These are phyloP conservation scores for Elmis aenea DNA, from an alignment of 2,888 invertebrate species.

Conservation along the genomic window DNA sequence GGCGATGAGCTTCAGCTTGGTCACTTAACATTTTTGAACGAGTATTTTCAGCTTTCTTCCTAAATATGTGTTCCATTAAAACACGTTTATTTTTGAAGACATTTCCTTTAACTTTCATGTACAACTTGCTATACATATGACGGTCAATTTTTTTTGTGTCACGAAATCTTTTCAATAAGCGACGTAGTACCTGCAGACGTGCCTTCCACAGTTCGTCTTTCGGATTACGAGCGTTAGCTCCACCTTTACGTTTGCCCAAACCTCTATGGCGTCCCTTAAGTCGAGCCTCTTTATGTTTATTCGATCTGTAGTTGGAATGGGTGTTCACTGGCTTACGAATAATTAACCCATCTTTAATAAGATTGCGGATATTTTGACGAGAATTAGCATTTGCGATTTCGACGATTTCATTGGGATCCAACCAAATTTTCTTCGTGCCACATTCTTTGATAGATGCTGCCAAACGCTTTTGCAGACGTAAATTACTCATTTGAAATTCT, in stretches of 20 bases:
- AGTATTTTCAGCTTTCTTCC: constrained; percentile 97
- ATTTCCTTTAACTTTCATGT: constrained; percentile 91
- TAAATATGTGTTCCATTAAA: constrained; percentile 98
- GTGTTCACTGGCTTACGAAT: constrained; percentile 96
- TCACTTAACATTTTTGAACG: constrained; percentile 90
- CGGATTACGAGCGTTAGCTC: constrained; percentile 84
- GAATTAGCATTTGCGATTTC: constrained; percentile 98
- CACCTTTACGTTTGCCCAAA: constrained; percentile 96
- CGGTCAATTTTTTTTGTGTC: constrained; percentile 96
- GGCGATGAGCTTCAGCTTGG: constrained; percentile 94
- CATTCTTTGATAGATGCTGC: constrained; percentile 96
- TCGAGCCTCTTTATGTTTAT: constrained; percentile 90
- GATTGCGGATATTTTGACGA: constrained; percentile 92
- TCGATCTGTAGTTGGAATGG: constrained; percentile 91
- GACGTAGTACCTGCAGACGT: constrained; percentile 88
- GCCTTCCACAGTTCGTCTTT: constrained; percentile 74
- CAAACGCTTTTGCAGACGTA: constrained; percentile 86
- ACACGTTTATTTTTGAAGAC: constrained; percentile 96
- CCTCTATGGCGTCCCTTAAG: constrained; percentile 97
- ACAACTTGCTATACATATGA: constrained; percentile 92
- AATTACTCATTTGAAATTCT: constrained; percentile 32
- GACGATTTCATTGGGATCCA: constrained; percentile 98
- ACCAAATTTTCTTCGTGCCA: constrained; percentile 97
- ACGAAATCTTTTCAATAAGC: constrained; percentile 86
- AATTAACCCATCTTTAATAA: constrained; percentile 97